These are phyloP conservation scores for Tenualosa ilisha DNA, from an alignment of 2,797 vertebrate genomes.

Conservation along the genomic window DNA sequence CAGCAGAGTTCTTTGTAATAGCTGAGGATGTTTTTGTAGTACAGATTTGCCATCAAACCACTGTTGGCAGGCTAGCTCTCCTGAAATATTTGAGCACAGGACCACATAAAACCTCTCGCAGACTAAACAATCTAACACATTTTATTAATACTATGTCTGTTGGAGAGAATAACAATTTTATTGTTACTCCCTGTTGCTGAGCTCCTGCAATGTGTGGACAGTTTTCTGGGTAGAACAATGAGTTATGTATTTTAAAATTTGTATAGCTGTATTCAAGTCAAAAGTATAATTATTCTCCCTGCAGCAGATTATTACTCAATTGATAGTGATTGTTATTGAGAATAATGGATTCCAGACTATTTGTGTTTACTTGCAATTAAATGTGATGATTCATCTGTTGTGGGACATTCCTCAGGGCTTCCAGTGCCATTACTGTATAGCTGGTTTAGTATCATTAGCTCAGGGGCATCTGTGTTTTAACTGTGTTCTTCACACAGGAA, in stretches of 20 bases:
- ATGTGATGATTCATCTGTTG: background rate
- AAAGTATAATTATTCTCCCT: background rate
- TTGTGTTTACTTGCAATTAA: background rate
- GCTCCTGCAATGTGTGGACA: background rate
- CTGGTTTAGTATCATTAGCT: background rate
- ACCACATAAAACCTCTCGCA: background rate
- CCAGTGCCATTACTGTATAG: background rate
- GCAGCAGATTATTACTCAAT: background rate
- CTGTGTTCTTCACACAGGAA: conserved; percentile 14
- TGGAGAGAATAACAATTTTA: background rate
- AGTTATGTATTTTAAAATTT: background rate
- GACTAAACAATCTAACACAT: conserved; percentile 14
- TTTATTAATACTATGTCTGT: background rate
- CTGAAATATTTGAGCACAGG: background rate
- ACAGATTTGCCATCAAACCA: conserved; percentile 13
- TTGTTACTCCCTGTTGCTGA: background rate
- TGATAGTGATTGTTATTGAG: background rate
- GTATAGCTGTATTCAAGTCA: background rate
- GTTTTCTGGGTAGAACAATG: background rate
- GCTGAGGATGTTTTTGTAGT: background rate
- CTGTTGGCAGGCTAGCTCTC: background rate
- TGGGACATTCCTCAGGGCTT: background rate
- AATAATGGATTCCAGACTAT: background rate
- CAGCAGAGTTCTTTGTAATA: conserved; percentile 33
- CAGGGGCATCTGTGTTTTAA: conserved; percentile 3